phyloP scores from a whole-genome alignment of 64 coral and sea anemone genomes.

The Pocillopora damicornis region DNA sequence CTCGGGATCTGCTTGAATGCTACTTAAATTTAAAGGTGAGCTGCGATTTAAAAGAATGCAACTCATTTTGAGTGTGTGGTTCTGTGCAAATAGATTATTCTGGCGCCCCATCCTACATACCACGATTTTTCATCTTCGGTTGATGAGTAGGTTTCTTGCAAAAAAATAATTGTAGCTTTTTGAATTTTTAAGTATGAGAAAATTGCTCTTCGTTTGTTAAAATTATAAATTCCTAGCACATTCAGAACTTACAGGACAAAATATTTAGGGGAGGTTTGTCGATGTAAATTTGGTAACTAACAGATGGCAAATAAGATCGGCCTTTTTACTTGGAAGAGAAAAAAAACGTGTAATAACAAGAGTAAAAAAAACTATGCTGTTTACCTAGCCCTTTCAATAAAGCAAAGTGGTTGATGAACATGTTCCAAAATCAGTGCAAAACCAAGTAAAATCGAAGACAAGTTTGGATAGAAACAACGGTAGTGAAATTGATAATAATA shows the following conservation, averaged over 20 bases:
- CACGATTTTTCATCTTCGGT: constrained; percentile 6
- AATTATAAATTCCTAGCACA: neutral
- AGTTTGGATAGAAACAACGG: neutral
- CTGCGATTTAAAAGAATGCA: constrained; percentile 7
- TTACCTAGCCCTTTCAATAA: neutral
- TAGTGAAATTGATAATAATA: neutral
- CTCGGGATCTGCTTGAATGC: neutral
- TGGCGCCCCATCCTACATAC: constrained; percentile 3
- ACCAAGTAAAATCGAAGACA: neutral
- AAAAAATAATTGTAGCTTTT: neutral
- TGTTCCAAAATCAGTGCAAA: neutral
- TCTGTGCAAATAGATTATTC: neutral
- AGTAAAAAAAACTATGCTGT: neutral
- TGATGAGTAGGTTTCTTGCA: constrained; percentile 6
- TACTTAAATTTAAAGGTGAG: neutral
- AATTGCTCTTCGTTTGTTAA: neutral
- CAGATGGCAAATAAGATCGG: neutral
- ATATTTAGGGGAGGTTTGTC: neutral
- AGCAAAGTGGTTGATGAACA: neutral
- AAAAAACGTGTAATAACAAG: neutral
- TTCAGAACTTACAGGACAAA: neutral
- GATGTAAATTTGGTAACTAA: neutral
- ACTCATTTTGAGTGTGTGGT: constrained; percentile 1
- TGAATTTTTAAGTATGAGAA: neutral
- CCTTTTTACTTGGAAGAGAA: neutral